A percentile compares a stretch with the other conserved stretches of the same genome.
phyloP scores from a whole-genome alignment of 2,888 invertebrate genomes.

The Chalcosyrphus nemorum region DNA sequence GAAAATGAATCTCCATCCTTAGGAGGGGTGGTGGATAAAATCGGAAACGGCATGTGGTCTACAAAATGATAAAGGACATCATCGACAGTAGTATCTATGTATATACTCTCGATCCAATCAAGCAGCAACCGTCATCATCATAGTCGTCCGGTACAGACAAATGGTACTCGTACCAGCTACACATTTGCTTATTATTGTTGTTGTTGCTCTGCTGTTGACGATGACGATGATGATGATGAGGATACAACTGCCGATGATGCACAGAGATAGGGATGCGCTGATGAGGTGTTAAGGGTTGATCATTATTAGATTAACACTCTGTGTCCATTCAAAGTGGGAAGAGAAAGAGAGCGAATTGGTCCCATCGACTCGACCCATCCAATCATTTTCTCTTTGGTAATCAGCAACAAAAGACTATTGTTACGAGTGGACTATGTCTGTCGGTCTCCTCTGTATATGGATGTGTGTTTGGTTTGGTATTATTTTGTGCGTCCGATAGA shows the following conservation, averaged over 20 bases:
- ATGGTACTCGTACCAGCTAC: conserved; percentile 34
- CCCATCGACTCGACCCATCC: conserved; percentile 56
- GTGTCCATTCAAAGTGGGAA: conserved; percentile 60
- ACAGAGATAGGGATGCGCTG: conserved; percentile 64
- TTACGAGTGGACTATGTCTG: conserved; percentile 30
- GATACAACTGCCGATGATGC: conserved; percentile 44
- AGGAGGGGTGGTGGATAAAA: conserved; percentile 41
- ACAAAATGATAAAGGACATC: conserved; percentile 65
- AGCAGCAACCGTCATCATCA: conserved; percentile 61
- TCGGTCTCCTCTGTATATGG: too few relatives aligned
- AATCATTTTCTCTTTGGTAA: conserved; percentile 67
- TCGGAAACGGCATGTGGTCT: conserved; percentile 67
- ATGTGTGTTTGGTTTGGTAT: too few relatives aligned
- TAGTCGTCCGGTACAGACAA: conserved; percentile 55
- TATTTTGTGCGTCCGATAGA: conserved; percentile 54
- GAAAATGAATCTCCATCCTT: conserved; percentile 53
- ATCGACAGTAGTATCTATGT: conserved; percentile 29
- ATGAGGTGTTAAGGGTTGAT: conserved; percentile 73
- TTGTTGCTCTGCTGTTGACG: conserved; percentile 61
- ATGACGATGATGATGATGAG: conserved; percentile 45
- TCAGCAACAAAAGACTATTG: conserved; percentile 70
- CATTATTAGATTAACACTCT: conserved; percentile 72
- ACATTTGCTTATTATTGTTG: conserved; percentile 44
- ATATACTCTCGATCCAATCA: conserved; percentile 61
- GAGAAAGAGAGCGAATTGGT: conserved; percentile 13